A percentile compares a stretch with the other conserved stretches of the same genome.
These are phyloP conservation scores for Lithophane leautieri DNA, from an alignment of 2,888 invertebrate species.

Conservation along the genomic window DNA sequence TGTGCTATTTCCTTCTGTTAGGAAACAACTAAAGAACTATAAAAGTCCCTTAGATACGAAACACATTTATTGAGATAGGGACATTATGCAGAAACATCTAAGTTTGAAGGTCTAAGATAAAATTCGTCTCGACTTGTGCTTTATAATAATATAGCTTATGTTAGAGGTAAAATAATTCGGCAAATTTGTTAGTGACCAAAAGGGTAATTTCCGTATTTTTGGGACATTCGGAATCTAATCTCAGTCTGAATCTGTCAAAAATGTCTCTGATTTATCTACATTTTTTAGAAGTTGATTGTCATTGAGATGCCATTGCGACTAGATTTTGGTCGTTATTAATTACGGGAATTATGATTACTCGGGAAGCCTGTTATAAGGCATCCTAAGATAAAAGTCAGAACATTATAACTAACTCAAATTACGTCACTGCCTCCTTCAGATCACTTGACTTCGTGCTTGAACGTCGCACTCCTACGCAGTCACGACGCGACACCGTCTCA, in stretches of 20 bases:
- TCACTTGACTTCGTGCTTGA: conserved; percentile 62
- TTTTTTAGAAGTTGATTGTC: not conserved
- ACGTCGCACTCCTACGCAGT: conserved; percentile 83
- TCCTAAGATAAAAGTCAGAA: not conserved
- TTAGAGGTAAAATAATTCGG: not conserved
- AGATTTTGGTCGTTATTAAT: too few relatives aligned
- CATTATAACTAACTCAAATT: conserved; percentile 21
- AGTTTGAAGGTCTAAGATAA: conserved; percentile 18
- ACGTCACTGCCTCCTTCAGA: conserved; percentile 52
- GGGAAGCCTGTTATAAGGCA: not conserved
- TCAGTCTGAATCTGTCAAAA: not conserved
- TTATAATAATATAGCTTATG: not conserved
- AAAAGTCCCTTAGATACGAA: conserved; percentile 56
- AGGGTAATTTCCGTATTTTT: not conserved
- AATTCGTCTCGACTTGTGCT: not conserved
- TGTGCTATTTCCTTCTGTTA: conserved; percentile 55
- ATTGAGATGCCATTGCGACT: not conserved
- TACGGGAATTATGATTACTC: not conserved
- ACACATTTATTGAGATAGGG: conserved; percentile 55
- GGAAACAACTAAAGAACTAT: conserved; percentile 59
- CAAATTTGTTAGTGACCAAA: not conserved
- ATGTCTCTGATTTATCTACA: not conserved
- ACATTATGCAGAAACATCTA: conserved; percentile 41
- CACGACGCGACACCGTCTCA: conserved; percentile 75
- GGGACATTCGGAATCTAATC: not conserved